Evolutionary conservation across 1,140 invertebrate genomes (phyloP), one percentile per base, ranked within the genome.

Genomic region (Drosophila setifemur): DNA sequence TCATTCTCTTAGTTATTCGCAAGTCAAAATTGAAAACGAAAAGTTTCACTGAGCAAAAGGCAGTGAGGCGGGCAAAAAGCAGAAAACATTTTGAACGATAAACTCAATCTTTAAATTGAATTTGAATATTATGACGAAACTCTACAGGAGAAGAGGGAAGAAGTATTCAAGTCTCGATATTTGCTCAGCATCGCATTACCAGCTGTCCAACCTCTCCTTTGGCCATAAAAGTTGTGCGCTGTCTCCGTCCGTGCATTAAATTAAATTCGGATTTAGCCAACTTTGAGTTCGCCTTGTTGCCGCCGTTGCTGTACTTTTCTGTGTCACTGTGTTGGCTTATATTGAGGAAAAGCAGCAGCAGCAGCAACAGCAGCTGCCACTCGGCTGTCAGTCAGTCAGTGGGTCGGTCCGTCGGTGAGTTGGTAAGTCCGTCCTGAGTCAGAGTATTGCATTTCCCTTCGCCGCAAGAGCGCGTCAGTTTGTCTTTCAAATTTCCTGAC

Each of bases 51-150:
- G 9, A 19, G 9, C 12, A 5, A 12, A 9, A 18, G 23, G 14
- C 57, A 70, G 45, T 45, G 69, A 61, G 28, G 57, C 73, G 66
- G 12, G 70, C 57, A 85, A 74, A 78, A 68, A 71, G 79, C 75
- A 75, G 81, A 73, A 86, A 86, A 81, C 61, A 68, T 72, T 14
- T 57, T 39, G 72, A 58, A 61, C 71, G 81, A 86, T 76, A 86
- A 81, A 76, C 76, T 87, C 75, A 82, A 87, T 86, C 68, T 86
- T 81, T 61, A 87, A 86, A 86, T 86, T 86, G 81, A 86, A 86
- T 86, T 86, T 86, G 82, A 81, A 86, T 86, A 81, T 85, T 85
- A 73, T 57, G 67, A 64, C 44, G 37, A 49, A 33, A 63, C 23
- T 39, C 26, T 12, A 39, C 18, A 14, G 45, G 37, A 16, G 31